Conservation (phyloP, 1,140 invertebrate genomes). For the Drosophila subobscura region DNA sequence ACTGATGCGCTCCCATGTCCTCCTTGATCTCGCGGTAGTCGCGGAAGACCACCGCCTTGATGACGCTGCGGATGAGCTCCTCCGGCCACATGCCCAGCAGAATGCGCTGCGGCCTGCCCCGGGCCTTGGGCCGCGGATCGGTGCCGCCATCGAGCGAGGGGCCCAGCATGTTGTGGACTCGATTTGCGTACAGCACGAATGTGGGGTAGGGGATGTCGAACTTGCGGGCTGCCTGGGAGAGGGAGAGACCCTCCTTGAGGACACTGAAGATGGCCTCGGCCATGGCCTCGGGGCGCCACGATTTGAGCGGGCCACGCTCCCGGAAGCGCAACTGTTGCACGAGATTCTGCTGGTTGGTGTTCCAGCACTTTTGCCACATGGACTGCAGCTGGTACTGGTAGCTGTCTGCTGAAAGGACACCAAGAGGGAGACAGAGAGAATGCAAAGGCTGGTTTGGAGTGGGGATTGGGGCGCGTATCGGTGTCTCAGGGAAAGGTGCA, state of each 20-base stretch:
- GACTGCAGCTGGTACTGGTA: constrained; percentile 97
- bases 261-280: constrained; percentile 96
- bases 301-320: constrained; percentile 95
- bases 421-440: constrained; percentile 16
- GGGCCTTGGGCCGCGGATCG: constrained; percentile 94
- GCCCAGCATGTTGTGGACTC: constrained; percentile 96
- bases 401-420: constrained; percentile 90
- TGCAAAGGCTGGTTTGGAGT: constrained; percentile 15
- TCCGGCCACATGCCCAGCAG: constrained; percentile 95
- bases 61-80: constrained; percentile 95
- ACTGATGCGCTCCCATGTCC: constrained; percentile 85
- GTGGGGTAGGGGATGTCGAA: constrained; percentile 97
- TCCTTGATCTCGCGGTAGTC: constrained; percentile 91
- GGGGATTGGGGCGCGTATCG: neutral
- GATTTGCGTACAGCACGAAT: constrained; percentile 96
- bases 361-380: constrained; percentile 98
- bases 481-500: constrained; percentile 6
- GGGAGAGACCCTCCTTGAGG: constrained; percentile 93
- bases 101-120: constrained; percentile 94
- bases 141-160: constrained; percentile 93
- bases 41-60: constrained; percentile 94
- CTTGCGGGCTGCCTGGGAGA: constrained; percentile 94
- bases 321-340: constrained; percentile 94
- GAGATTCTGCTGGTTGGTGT: constrained; percentile 91
- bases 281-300: constrained; percentile 96